Conservation (phyloP, 2,797 vertebrate genomes). For the Sebastes nivosus region DNA sequence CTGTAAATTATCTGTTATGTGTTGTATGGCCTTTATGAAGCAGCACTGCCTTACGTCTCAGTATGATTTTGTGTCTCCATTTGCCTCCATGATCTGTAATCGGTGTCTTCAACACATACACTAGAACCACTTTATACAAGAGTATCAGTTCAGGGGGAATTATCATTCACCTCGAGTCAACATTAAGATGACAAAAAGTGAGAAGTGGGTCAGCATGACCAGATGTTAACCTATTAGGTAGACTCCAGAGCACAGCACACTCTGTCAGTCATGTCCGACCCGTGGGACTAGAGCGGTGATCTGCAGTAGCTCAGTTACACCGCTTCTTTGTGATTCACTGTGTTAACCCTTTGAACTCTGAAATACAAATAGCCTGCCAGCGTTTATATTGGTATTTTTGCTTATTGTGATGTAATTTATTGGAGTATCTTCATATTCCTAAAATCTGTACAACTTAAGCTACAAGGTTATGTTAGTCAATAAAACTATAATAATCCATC, state of each 20-base stretch:
- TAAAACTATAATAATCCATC: no score
- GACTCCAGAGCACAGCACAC: slow-evolving; percentile 51
- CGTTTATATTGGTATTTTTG: no score
- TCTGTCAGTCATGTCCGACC: slow-evolving; percentile 64
- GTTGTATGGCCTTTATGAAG: slow-evolving; percentile 5
- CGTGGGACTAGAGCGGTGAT: slow-evolving; percentile 41
- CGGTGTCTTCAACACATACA: neutral
- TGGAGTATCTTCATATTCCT: no score
- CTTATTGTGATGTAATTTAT: no score
- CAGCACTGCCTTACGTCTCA: slow-evolving; percentile 7
- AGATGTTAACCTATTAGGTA: slow-evolving; percentile 50
- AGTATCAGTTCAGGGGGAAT: slow-evolving; percentile 5
- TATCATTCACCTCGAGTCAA: slow-evolving; percentile 29
- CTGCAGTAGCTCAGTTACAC: slow-evolving; percentile 61
- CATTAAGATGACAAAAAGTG: slow-evolving; percentile 44
- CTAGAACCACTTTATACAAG: neutral
- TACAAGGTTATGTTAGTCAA: no score
- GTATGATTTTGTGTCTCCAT: slow-evolving; percentile 29
- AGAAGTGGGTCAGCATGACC: slow-evolving; percentile 59
- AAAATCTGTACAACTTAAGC: no score
- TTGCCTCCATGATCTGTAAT: slow-evolving; percentile 17
- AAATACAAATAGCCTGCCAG: no score
- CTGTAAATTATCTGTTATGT: slow-evolving; percentile 32
- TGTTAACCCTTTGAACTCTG: slow-evolving; percentile 25
- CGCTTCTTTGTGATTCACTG: slow-evolving; percentile 41